These are phyloP conservation scores for Hepsetus odoe DNA, from an alignment of 2,113 vertebrate genomes.

Conservation along the genomic window DNA sequence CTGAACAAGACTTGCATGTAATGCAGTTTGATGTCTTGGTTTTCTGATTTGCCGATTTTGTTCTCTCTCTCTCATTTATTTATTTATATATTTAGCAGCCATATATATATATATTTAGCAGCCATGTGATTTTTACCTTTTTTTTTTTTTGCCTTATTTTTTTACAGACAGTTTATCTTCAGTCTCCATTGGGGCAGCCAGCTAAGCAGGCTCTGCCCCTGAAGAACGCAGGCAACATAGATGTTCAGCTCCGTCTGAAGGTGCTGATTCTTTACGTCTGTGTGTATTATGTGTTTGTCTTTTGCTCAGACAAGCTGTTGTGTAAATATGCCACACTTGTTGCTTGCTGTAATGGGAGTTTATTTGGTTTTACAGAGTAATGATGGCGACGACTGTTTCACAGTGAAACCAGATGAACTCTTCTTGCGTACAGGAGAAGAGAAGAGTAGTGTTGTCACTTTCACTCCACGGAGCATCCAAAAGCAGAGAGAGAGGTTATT, in stretches of 20 bases:
- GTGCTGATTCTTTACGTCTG: conserved; percentile 71
- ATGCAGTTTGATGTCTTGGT: too few species aligned
- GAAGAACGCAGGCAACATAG: conserved; percentile 95
- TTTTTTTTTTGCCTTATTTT: conserved; percentile 13
- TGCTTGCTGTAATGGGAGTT: background rate
- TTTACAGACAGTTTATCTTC: conserved; percentile 83
- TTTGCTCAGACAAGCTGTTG: too few species aligned
- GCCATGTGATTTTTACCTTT: too few species aligned
- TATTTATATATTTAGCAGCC: background rate
- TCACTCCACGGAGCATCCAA: conserved; percentile 72
- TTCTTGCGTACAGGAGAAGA: conserved; percentile 85
- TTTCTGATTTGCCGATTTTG: too few species aligned
- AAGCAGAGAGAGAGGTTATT: conserved; percentile 78
- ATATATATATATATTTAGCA: background rate
- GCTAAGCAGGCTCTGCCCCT: conserved; percentile 84
- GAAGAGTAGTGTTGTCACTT: conserved; percentile 76
- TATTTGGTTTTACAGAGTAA: conserved; percentile 70
- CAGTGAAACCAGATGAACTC: conserved; percentile 82
- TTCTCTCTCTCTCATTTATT: too few species aligned
- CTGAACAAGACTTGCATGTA: too few species aligned
- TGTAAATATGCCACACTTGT: too few species aligned
- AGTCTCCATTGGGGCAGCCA: conserved; percentile 75
- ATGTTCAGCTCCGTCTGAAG: conserved; percentile 85
- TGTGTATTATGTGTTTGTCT: background rate
- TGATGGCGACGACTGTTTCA: conserved; percentile 77